Percentiles rank a stretch among this genome's conserved stretches.
Conservation (phyloP, 2,888 invertebrate genomes). For the Agrochola litura region DNA sequence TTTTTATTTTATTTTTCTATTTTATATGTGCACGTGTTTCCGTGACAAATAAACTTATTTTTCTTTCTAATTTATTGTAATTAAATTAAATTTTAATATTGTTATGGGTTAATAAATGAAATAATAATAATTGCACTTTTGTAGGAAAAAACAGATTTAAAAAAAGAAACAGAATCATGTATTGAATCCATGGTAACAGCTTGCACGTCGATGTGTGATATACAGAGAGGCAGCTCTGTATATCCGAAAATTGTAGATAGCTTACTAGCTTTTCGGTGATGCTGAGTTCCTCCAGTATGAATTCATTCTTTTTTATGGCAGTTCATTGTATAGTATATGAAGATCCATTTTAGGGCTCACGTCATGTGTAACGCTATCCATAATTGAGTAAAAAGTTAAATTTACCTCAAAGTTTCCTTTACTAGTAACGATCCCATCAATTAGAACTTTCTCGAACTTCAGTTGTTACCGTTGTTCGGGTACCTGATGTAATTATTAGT, state of each 20-base stretch:
- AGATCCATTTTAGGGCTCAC: slow-evolving; percentile 4
- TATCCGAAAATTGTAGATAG: not conserved
- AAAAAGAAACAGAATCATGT: too few species aligned
- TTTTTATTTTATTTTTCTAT: too few species aligned
- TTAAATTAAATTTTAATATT: too few species aligned
- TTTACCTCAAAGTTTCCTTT: slow-evolving; percentile 41
- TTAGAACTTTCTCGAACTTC: slow-evolving; percentile 69
- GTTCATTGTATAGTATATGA: not conserved
- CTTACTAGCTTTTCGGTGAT: not conserved
- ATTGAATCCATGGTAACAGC: too few species aligned
- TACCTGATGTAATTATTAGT: slow-evolving; percentile 66
- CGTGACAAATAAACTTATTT: too few species aligned
- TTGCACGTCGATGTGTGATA: too few species aligned
- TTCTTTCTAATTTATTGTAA: too few species aligned
- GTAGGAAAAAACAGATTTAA: too few species aligned
- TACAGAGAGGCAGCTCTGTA: too few species aligned
- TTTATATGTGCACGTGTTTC: too few species aligned
- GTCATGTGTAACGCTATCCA: slow-evolving; percentile 19
- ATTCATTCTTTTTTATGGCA: not conserved
- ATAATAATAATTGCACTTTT: too few species aligned
- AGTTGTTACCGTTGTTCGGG: slow-evolving; percentile 55
- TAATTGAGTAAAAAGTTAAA: slow-evolving; percentile 63
- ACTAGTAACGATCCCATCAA: slow-evolving; percentile 68
- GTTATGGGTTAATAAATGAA: too few species aligned
- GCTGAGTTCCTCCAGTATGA: not conserved